Evolutionary conservation across 2,888 invertebrate species (phyloP).

Genomic region (Cataglyphis livida): DNA sequence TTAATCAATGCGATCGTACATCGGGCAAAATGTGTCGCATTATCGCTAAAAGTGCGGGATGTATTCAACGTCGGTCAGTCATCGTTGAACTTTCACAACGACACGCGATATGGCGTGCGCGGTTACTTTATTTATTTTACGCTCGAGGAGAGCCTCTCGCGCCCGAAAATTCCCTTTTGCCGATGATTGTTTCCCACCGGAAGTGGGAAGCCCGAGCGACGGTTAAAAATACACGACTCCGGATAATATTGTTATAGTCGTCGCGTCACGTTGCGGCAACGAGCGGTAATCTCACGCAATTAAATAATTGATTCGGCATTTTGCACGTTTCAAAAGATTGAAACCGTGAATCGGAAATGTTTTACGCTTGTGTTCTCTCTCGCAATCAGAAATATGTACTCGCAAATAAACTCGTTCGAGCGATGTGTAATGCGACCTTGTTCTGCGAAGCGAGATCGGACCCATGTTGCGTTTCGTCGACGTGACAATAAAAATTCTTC

Average conservation of each 20-base stretch:
- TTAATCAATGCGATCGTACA: slow-evolving; percentile 33
- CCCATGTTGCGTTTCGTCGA: background rate
- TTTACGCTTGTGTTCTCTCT: background rate
- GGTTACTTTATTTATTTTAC: slow-evolving; percentile 54
- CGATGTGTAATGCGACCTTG: background rate
- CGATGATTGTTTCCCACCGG: slow-evolving; percentile 37
- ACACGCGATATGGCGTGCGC: slow-evolving; percentile 70
- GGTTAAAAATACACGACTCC: slow-evolving; percentile 40
- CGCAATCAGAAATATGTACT: background rate
- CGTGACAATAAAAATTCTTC: slow-evolving; percentile 24
- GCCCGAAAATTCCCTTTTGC: slow-evolving; percentile 33
- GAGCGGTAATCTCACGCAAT: slow-evolving; percentile 30
- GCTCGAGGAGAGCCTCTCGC: slow-evolving; percentile 5
- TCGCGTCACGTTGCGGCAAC: slow-evolving; percentile 24
- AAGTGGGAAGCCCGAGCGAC: slow-evolving; percentile 20
- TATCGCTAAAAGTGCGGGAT: slow-evolving; percentile 51
- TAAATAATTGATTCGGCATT: background rate
- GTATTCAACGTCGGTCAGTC: slow-evolving; percentile 42
- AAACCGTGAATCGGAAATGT: background rate
- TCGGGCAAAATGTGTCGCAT: slow-evolving; percentile 50
- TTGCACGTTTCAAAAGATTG: slow-evolving; percentile 4
- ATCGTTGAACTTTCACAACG: slow-evolving; percentile 56
- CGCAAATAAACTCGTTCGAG: background rate
- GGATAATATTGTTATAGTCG: slow-evolving; percentile 25
- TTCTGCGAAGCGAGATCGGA: background rate